phyloP scores from a whole-genome alignment of 2,888 invertebrate species.

The Polietes domitor region DNA sequence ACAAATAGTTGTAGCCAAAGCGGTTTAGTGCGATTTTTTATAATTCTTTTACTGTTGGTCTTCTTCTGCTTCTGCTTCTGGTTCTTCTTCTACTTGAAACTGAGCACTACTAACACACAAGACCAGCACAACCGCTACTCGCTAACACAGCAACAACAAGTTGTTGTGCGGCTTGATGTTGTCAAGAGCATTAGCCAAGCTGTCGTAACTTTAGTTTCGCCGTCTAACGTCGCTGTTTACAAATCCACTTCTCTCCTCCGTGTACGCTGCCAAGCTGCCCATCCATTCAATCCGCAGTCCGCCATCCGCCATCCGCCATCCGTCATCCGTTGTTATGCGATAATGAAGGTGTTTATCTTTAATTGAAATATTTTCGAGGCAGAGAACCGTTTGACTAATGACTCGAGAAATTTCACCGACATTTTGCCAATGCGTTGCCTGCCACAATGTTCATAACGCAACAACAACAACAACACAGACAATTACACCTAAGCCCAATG shows the following conservation, averaged over 20 bases:
- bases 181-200: slow-evolving; percentile 58
- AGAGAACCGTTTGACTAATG: slow-evolving; percentile 40
- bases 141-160: neutral
- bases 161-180: slow-evolving; percentile 51
- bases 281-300: neutral
- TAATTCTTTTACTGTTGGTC: slow-evolving; percentile 6
- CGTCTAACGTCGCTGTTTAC: neutral
- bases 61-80: slow-evolving; percentile 30
- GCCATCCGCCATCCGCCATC: neutral
- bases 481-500: neutral
- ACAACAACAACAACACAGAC: neutral
- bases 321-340: slow-evolving; percentile 17
- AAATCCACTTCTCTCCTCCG: neutral
- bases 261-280: no score
- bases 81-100: neutral
- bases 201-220: slow-evolving; percentile 42
- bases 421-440: neutral
- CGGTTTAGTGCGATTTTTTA: slow-evolving; percentile 54
- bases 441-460: neutral
- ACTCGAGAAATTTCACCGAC: slow-evolving; percentile 26
- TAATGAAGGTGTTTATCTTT: slow-evolving; percentile 58
- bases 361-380: slow-evolving; percentile 56
- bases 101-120: slow-evolving; percentile 34
- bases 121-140: slow-evolving; percentile 15
- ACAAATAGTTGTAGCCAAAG: slow-evolving; percentile 71